phyloP scores from a whole-genome alignment of 2,888 invertebrate genomes.

The Cecidostiba fungosa region DNA sequence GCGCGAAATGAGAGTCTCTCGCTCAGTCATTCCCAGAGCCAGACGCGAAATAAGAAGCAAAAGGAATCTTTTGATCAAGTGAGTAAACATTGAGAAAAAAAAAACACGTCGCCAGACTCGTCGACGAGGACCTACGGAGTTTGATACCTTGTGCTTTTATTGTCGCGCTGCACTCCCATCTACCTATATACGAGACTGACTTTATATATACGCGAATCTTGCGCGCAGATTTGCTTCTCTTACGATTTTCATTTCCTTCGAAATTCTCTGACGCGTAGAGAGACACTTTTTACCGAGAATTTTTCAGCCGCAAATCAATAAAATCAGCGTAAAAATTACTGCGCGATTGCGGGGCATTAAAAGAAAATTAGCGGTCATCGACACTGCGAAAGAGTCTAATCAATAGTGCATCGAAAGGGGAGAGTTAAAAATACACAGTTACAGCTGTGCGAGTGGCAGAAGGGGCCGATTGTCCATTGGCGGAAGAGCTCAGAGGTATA shows the following conservation, averaged over 20 bases:
- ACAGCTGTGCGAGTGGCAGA: constrained; percentile 50
- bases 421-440: constrained; percentile 26
- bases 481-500: constrained; percentile 64
- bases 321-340: neutral
- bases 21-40: constrained; percentile 24
- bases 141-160: constrained; percentile 41
- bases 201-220: neutral
- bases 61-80: constrained; percentile 62
- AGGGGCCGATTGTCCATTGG: constrained; percentile 61
- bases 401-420: constrained; percentile 28
- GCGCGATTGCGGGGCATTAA: neutral
- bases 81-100: constrained; percentile 56
- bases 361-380: neutral
- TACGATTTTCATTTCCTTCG: neutral
- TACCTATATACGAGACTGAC: neutral
- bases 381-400: constrained; percentile 20
- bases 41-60: constrained; percentile 57
- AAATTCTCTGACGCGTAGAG: neutral
- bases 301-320: neutral
- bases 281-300: neutral
- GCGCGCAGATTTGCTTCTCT: neutral
- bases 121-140: constrained; percentile 28
- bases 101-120: neutral
- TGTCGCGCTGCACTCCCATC: constrained; percentile 16
- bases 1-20: constrained; percentile 41